phyloP scores from a whole-genome alignment of 2,888 invertebrate genomes.

The Netelia fuscicornis region DNA sequence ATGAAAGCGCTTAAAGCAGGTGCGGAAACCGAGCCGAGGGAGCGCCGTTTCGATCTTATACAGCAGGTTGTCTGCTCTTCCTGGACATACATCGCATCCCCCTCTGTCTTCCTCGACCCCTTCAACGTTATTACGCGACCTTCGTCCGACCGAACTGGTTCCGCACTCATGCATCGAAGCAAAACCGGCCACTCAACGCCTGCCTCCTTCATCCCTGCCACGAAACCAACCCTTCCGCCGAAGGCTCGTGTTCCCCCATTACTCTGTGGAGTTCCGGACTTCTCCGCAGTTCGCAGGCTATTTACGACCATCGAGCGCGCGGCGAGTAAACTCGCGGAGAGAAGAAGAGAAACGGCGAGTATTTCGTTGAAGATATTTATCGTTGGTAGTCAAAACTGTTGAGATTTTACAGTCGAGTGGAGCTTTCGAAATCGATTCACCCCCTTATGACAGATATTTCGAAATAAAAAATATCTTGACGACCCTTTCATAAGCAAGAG shows the following conservation, averaged over 20 bases:
- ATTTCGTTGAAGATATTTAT: conserved; percentile 30
- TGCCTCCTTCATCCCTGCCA: not conserved
- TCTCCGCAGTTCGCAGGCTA: conserved; percentile 22
- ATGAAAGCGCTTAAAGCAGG: conserved; percentile 51
- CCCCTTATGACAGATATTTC: not conserved
- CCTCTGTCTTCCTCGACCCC: not conserved
- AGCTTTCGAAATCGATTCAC: not conserved
- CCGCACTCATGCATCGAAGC: conserved; percentile 55
- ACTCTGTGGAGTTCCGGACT: not conserved
- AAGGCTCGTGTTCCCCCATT: not conserved
- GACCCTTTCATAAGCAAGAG: too few species aligned
- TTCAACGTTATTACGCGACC: not conserved
- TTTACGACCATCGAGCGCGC: conserved; percentile 37
- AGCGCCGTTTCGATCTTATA: conserved; percentile 22
- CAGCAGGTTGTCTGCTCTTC: not conserved
- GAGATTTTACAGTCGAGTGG: not conserved
- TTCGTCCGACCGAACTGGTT: conserved; percentile 34
- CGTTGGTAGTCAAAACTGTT: conserved; percentile 4
- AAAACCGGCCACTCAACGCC: not conserved
- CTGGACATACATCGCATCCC: conserved; percentile 18
- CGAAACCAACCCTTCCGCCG: not conserved
- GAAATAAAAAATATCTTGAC: too few species aligned
- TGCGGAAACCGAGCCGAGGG: conserved; percentile 19
- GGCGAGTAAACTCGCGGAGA: not conserved
- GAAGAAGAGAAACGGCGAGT: not conserved